Conservation (phyloP, 2,888 invertebrate genomes). For the Disparrhopalites patrizii region DNA sequence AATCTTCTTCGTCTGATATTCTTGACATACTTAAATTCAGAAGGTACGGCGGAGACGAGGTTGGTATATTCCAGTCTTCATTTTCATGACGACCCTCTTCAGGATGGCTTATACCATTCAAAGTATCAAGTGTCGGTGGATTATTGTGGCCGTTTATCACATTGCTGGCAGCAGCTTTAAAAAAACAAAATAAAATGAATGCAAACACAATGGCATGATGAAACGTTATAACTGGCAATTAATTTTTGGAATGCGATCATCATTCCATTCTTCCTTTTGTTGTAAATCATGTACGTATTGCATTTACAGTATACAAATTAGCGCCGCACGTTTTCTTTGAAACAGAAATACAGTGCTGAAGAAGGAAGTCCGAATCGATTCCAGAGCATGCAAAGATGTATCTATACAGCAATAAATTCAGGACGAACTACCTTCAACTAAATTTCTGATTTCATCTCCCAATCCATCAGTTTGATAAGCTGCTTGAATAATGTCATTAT, state of each 20-base stretch:
- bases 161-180: neutral
- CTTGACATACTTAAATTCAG: constrained; percentile 14
- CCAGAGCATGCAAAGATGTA: neutral
- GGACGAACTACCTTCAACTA: neutral
- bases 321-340: too few relatives aligned
- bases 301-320: too few relatives aligned
- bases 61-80: neutral
- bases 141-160: neutral
- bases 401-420: neutral
- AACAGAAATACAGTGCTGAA: too few relatives aligned
- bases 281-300: too few relatives aligned
- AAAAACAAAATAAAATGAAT: too few relatives aligned
- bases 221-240: too few relatives aligned
- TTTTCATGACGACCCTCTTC: neutral
- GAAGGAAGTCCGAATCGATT: too few relatives aligned
- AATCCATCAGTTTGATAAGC: neutral
- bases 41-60: neutral
- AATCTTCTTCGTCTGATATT: constrained; percentile 9
- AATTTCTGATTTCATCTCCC: neutral
- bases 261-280: too few relatives aligned
- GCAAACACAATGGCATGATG: too few relatives aligned
- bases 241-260: too few relatives aligned
- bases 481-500: neutral
- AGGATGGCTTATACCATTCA: neutral
- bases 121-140: neutral